Evolutionary conservation across 2,888 invertebrate genomes (phyloP), one percentile per base, ranked within the genome.

Genomic region (Tillus elongatus): DNA sequence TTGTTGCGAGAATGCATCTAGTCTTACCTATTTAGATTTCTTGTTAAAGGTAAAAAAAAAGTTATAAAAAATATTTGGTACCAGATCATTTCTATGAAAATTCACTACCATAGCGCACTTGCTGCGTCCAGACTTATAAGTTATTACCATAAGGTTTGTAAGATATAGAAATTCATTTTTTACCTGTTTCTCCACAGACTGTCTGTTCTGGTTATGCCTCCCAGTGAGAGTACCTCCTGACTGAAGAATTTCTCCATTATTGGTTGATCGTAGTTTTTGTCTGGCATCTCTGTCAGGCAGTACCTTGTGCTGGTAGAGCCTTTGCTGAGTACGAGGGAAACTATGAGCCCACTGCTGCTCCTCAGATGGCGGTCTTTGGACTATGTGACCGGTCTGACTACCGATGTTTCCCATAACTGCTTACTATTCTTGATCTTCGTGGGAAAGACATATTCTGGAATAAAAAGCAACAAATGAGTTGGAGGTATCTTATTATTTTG

Each of bases 181-280:
- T 6, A 19, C 24, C 24, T 19, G 24, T n/a, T 19, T n/a, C 11
- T n/a, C 9, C 40, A 38, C 30, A 42, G 14, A 13, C 37, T 37
- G 32, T 40, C 36, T 19, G n/a, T n/a, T n/a, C 26, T 44, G 40
- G 19, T 46, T 43, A 30, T 51, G 70, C 37, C 83, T 70, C 3
- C 84, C 83, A 51, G 81, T 83, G 58, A 89, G 79, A 44, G 88
- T 88, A 34, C 88, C 88, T 1, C 86, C 87, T 3, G 82, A 79
- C 51, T 83, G 84, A 37, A 89, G 67, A 56, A 87, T 85, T 53
- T 78, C 80, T 34, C 88, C 88, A 65, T 89, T 88, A 63, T 85
- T 79, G 2, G 88, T 88, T 39, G 79, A 75, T 43, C 86, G 75
- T 36, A 89, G 68, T 45, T 76, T 73, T 46, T 79, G 79, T 6